These are phyloP conservation scores for Megaceryle alcyon DNA, from an alignment of 2,797 vertebrate genomes.

Conservation along the genomic window DNA sequence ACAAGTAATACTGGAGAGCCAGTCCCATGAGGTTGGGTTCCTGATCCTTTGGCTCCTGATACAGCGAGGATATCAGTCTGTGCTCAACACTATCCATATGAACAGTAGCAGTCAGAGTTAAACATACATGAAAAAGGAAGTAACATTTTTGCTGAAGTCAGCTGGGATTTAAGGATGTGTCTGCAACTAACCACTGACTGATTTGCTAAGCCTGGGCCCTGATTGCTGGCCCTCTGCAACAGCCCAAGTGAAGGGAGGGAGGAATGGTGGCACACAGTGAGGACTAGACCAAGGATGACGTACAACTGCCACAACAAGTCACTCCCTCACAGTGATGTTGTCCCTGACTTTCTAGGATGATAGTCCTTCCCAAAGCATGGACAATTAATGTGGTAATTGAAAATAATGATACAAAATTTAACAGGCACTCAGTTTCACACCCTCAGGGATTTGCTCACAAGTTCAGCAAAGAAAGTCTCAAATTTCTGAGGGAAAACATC, in stretches of 20 bases:
- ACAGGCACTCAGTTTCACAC: neutral
- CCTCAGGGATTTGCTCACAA: neutral
- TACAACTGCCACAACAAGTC: neutral
- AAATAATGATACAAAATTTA: neutral
- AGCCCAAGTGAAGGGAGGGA: neutral
- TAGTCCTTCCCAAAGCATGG: neutral
- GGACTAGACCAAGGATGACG: neutral
- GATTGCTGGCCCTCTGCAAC: neutral
- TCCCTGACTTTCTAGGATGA: neutral
- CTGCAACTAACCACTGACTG: neutral
- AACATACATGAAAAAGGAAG: neutral
- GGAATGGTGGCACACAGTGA: neutral
- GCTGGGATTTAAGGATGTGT: neutral
- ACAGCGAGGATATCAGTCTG: neutral
- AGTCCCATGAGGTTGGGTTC: neutral
- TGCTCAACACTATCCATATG: neutral
- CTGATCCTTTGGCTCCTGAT: neutral
- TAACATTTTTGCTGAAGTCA: neutral
- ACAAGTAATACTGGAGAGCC: neutral
- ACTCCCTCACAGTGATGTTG: neutral
- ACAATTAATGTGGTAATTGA: neutral
- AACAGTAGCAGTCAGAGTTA: neutral
- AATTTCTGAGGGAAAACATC: neutral
- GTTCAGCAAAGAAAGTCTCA: neutral
- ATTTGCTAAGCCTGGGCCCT: neutral